Evolutionary conservation across 2,888 invertebrate genomes (phyloP).

Genomic region (Mylabris sibirica): DNA sequence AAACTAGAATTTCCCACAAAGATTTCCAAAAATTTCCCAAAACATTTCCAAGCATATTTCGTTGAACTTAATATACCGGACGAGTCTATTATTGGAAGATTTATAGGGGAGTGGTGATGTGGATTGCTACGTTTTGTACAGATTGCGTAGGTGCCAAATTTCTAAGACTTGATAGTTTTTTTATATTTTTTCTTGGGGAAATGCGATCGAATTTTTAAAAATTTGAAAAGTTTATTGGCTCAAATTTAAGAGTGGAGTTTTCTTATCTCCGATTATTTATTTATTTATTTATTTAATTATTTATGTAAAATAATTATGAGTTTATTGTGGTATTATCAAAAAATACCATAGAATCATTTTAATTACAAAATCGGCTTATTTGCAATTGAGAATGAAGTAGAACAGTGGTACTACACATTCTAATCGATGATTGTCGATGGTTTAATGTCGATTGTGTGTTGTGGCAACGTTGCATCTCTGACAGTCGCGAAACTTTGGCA

Average conservation of each 20-base stretch:
- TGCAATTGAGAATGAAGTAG: not conserved
- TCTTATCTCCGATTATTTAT: too few species aligned
- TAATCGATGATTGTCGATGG: not conserved
- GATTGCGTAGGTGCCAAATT: not conserved
- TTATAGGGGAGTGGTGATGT: not conserved
- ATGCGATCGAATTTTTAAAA: too few species aligned
- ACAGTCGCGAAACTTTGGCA: not conserved
- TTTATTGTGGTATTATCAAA: not conserved
- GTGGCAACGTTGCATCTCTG: not conserved
- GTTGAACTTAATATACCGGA: not conserved
- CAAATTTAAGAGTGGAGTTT: too few species aligned
- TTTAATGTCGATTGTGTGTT: not conserved
- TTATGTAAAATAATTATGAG: not conserved
- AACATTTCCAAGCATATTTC: not conserved
- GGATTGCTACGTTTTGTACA: not conserved
- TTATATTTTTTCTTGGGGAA: not conserved
- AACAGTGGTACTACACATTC: slow-evolving; percentile 4
- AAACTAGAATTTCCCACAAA: not conserved
- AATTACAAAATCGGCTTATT: not conserved
- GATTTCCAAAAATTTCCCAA: not conserved
- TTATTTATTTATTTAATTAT: not conserved
- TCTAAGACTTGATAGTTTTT: not conserved
- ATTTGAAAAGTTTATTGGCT: not conserved
- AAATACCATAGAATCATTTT: not conserved
- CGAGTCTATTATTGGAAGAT: slow-evolving; percentile 2